phyloP scores from a whole-genome alignment of 2,888 invertebrate species.

The Heteromyza rotundicornis region DNA sequence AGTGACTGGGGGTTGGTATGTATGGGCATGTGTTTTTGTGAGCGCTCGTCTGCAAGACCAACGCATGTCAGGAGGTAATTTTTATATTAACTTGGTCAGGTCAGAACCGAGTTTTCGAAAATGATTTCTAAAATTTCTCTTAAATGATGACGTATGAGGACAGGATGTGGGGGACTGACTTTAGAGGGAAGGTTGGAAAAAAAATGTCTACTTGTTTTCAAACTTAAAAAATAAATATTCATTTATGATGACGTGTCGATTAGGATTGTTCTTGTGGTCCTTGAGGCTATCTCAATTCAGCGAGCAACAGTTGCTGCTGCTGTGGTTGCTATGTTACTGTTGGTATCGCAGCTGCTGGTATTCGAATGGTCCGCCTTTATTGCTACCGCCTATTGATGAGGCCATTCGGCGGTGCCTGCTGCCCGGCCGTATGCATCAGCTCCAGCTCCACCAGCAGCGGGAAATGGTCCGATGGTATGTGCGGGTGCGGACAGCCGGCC shows the following conservation, averaged over 20 bases:
- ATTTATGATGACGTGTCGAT: constrained; percentile 36
- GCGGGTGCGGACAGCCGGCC: constrained; percentile 96
- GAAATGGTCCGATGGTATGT: constrained; percentile 96
- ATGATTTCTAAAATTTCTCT: background rate
- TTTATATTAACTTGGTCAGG: background rate
- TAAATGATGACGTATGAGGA: background rate
- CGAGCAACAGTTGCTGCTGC: constrained; percentile 30
- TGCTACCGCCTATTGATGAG: constrained; percentile 86
- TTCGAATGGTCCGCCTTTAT: constrained; percentile 50
- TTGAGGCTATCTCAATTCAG: constrained; percentile 10
- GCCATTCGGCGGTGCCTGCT: constrained; percentile 76
- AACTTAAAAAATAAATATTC: constrained; percentile 23
- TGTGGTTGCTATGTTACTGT: constrained; percentile 28
- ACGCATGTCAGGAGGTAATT: background rate
- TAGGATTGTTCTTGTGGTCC: constrained; percentile 37
- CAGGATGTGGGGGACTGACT: background rate
- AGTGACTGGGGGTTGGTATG: background rate
- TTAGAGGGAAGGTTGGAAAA: background rate
- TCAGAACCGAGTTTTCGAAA: background rate
- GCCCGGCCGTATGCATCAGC: constrained; percentile 79
- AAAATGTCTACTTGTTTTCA: background rate
- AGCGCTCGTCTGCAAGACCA: background rate
- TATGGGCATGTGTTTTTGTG: background rate
- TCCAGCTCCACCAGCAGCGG: constrained; percentile 89
- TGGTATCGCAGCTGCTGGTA: constrained; percentile 16